Conservation (phyloP, 2,888 invertebrate genomes). For the Xylophagus ater region DNA sequence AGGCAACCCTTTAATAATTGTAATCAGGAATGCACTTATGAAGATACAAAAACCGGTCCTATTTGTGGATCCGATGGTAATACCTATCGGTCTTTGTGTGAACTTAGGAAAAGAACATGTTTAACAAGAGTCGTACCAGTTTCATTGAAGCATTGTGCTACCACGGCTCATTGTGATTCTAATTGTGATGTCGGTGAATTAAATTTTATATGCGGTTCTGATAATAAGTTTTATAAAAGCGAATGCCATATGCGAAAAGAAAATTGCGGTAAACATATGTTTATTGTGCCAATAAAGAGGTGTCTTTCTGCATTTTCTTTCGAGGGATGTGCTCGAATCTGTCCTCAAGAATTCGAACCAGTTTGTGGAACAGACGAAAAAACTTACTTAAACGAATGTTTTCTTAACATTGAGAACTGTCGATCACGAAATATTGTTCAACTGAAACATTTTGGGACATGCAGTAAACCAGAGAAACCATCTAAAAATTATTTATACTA, state of each 20-base stretch:
- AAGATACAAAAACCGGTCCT: conserved; percentile 52
- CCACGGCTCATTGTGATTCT: conserved; percentile 68
- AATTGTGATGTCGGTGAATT: conserved; percentile 41
- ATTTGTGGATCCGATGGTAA: conserved; percentile 85
- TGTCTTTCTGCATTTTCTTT: conserved; percentile 77
- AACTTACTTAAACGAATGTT: conserved; percentile 89
- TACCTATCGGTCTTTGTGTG: conserved; percentile 77
- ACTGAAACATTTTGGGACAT: conserved; percentile 71
- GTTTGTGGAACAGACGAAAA: conserved; percentile 87
- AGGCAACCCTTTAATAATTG: conserved; percentile 41
- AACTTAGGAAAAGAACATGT: conserved; percentile 71
- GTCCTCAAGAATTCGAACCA: conserved; percentile 77
- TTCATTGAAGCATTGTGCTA: conserved; percentile 70
- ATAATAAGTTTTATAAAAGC: conserved; percentile 80
- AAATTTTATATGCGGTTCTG: conserved; percentile 73
- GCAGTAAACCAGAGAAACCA: conserved; percentile 73
- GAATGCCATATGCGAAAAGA: conserved; percentile 85
- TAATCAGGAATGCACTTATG: conserved; percentile 46
- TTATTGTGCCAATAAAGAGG: conserved; percentile 79
- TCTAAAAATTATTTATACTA: conserved; percentile 80
- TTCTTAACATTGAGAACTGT: conserved; percentile 84
- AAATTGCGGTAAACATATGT: conserved; percentile 85
- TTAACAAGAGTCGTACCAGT: conserved; percentile 77
- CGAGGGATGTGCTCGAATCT: conserved; percentile 76
- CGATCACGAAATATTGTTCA: conserved; percentile 67